Base-by-base conservation (phyloP, 2,888 invertebrate genomes). In the Hanleya hanleyi region DNA sequence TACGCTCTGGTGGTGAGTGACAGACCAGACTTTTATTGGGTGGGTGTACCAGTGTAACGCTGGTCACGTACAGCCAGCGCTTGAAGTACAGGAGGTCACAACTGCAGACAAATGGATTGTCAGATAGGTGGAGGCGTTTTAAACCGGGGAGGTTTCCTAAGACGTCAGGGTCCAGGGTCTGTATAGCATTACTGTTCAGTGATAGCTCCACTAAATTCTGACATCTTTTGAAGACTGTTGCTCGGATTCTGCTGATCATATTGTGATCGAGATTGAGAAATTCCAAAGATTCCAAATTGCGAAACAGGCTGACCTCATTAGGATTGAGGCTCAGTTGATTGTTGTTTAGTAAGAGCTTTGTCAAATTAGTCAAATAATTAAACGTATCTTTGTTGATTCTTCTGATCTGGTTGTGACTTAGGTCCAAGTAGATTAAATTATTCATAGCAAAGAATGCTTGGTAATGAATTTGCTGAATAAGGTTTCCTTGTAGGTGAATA, bases 81-180 rank as follows among this genome's bases (percentile, higher is more conserved):
- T 81, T 77, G 62, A 89, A 79, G 5, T 78, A 81, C 6, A 87
- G 57, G 62, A 85, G 74, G 29, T 83, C 81, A 77, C 89, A 89
- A 26, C 80, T 79, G 72, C 89, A 88, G 38, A 78, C 61, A 70
- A 86, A 86, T 6, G 84, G 85, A 71, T 88, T 88, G 41, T 75
- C 67, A 6, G 86, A 82, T 51, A 88, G 77, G 62, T 86, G 85
- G 4, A 89, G 72, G 35, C 67, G 61, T 61, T 83, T 69, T 18
- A 89, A 70, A 5, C 81, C 72, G 22, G 61, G 50, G 9, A 87
- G 61, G n/a, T 75, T 71, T 18, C 79, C 67, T 64, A 87, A 84
- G 1, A 82, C 64, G 5, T 68, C 65, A 0, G 82, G 81, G 22
- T 77, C 69, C 38, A 86, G 67, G 1, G 49, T 70, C 29, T 68